Conservation (phyloP, 2,797 vertebrate genomes). For the Eupleurogrammus muticus region DNA sequence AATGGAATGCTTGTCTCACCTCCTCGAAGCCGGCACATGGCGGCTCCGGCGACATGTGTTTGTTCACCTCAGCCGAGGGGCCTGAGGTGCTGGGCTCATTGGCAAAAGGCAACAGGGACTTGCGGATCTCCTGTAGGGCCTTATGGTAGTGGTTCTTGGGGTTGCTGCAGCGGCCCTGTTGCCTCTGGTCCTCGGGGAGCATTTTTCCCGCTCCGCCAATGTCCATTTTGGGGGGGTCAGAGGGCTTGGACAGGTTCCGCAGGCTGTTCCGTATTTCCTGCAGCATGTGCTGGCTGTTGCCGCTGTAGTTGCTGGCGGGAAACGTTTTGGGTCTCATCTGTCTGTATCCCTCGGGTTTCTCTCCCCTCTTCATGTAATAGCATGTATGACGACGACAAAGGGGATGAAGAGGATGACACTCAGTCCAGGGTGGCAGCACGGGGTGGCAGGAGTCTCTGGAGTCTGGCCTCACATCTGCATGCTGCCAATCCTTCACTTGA, state of each 20-base stretch:
- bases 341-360: slow-evolving; percentile 97
- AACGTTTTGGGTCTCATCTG: slow-evolving; percentile 99
- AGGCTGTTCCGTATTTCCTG: slow-evolving; percentile 98
- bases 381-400: slow-evolving; percentile 86
- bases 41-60: slow-evolving; percentile 89
- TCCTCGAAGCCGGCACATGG: slow-evolving; percentile 91
- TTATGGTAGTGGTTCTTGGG: slow-evolving; percentile 92
- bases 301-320: slow-evolving; percentile 93
- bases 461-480: slow-evolving; percentile 71
- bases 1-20: slow-evolving; percentile 76
- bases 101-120: slow-evolving; percentile 93
- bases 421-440: slow-evolving; percentile 45
- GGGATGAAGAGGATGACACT: slow-evolving; percentile 71
- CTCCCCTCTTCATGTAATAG: slow-evolving; percentile 97
- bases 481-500: slow-evolving; percentile 17
- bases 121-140: slow-evolving; percentile 94
- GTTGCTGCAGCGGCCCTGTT: slow-evolving; percentile 89
- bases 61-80: slow-evolving; percentile 86
- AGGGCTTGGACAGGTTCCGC: slow-evolving; percentile 92
- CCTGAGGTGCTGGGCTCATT: slow-evolving; percentile 85
- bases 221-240: slow-evolving; percentile 90
- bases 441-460: slow-evolving; percentile 20
- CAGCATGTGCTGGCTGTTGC: slow-evolving; percentile 97
- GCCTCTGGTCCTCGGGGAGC: slow-evolving; percentile 88
- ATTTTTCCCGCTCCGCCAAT: slow-evolving; percentile 82